These are phyloP conservation scores for Linepithema humile DNA, from an alignment of 1,140 invertebrate species.

Conservation along the genomic window DNA sequence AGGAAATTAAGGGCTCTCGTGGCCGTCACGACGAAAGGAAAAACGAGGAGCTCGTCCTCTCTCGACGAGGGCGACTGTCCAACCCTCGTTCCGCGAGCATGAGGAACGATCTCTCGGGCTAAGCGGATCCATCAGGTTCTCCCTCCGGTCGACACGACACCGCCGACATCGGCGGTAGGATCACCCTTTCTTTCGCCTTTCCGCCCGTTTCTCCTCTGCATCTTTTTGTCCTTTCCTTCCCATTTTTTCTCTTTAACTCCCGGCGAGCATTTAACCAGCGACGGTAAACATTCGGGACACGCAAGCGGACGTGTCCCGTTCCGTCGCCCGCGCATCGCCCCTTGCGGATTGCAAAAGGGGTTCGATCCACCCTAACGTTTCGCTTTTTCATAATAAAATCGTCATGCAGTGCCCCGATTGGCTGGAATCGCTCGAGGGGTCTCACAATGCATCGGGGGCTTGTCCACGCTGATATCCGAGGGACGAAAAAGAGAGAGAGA, in stretches of 20 bases:
- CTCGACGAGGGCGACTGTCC: slow-evolving; percentile 55
- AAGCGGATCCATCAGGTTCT: slow-evolving; percentile 21
- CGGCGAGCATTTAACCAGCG: slow-evolving; percentile 65
- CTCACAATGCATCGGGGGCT: slow-evolving; percentile 64
- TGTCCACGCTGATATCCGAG: slow-evolving; percentile 80
- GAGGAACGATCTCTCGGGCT: slow-evolving; percentile 42
- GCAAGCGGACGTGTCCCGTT: slow-evolving; percentile 66
- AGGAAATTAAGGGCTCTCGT: slow-evolving; percentile 73
- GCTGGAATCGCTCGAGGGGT: slow-evolving; percentile 68
- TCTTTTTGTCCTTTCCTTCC: slow-evolving; percentile 30
- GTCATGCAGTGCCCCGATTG: slow-evolving; percentile 70
- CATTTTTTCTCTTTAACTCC: slow-evolving; percentile 29
- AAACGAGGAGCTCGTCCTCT: slow-evolving; percentile 28
- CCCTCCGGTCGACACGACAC: slow-evolving; percentile 48
- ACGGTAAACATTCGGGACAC: slow-evolving; percentile 76
- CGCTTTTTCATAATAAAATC: slow-evolving; percentile 74
- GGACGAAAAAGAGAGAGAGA: slow-evolving; percentile 76
- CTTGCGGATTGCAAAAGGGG: slow-evolving; percentile 57
- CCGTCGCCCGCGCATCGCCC: slow-evolving; percentile 53
- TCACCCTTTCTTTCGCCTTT: slow-evolving; percentile 72
- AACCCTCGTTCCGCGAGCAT: slow-evolving; percentile 52
- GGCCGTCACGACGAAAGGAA: slow-evolving; percentile 65
- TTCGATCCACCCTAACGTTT: slow-evolving; percentile 70
- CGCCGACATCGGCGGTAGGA: slow-evolving; percentile 60
- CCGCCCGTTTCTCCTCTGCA: slow-evolving; percentile 64